Evolutionary conservation across 2,888 invertebrate species (phyloP).

Genomic region (Trissonchulus sp.): DNA sequence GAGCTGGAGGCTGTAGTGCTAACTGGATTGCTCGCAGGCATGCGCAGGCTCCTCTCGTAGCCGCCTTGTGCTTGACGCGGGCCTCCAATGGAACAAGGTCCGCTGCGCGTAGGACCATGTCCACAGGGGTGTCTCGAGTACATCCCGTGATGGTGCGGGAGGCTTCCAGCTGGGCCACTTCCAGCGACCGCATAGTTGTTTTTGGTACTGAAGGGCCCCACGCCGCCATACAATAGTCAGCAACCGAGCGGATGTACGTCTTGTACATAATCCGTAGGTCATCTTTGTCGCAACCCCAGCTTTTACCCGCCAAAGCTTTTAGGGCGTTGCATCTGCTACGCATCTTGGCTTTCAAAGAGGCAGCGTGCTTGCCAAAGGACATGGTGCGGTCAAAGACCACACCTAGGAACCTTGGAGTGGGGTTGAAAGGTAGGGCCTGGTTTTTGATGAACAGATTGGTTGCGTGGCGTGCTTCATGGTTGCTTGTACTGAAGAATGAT

Average conservation of each 20-base stretch:
- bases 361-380: background rate
- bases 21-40: too few relatives aligned
- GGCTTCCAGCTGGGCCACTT: background rate
- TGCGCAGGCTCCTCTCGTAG: too few relatives aligned
- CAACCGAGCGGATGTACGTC: background rate
- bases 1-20: too few relatives aligned
- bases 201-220: background rate
- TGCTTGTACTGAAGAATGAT: background rate
- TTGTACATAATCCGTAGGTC: background rate
- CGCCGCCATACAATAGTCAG: slow-evolving; percentile 4
- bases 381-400: background rate
- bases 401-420: background rate
- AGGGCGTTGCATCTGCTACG: background rate
- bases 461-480: background rate
- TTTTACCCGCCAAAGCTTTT: background rate
- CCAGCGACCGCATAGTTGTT: background rate
- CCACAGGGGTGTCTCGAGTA: background rate
- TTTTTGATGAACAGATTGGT: background rate
- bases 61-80: slow-evolving; percentile 1
- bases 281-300: background rate
- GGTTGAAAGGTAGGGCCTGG: background rate
- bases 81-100: slow-evolving; percentile 5
- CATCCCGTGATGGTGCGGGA: background rate
- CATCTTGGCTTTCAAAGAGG: background rate
- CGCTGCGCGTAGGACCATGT: background rate